Percentiles rank a stretch among this genome's conserved stretches.
Conservation (phyloP, 2,888 invertebrate species). For the Amphipoea lucens region DNA sequence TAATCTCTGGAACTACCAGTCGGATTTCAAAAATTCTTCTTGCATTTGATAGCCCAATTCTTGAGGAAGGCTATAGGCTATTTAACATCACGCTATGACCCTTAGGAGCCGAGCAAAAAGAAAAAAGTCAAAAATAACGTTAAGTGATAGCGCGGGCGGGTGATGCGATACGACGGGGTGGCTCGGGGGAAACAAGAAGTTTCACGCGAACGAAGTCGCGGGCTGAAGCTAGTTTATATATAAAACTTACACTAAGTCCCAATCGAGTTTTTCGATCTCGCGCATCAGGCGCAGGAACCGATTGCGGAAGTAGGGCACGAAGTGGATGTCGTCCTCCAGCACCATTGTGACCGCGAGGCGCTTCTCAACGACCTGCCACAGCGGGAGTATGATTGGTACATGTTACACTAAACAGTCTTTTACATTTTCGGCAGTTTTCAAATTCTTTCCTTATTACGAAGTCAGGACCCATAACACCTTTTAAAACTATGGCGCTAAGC, state of each 20-base stretch:
- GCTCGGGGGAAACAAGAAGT: too few species aligned
- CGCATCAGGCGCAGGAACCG: conserved; percentile 91
- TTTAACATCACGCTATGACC: too few species aligned
- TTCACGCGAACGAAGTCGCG: too few species aligned
- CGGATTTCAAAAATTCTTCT: too few species aligned
- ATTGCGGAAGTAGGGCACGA: conserved; percentile 95
- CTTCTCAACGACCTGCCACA: conserved; percentile 88
- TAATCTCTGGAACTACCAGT: too few species aligned
- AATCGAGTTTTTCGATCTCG: conserved; percentile 92
- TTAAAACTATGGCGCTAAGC: neutral
- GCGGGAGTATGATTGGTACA: neutral
- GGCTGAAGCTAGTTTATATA: neutral
- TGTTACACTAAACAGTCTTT: neutral
- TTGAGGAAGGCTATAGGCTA: too few species aligned
- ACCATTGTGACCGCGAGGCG: conserved; percentile 92
- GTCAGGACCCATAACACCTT: neutral
- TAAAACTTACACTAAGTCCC: conserved; percentile 96
- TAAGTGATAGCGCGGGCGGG: too few species aligned
- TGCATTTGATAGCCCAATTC: too few species aligned
- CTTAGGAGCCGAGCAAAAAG: too few species aligned
- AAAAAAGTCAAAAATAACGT: too few species aligned
- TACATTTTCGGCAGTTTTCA: neutral
- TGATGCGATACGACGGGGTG: too few species aligned
- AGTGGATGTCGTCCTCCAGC: conserved; percentile 98
- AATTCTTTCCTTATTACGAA: neutral